Percentiles rank a stretch among this genome's conserved stretches.
Evolutionary conservation across 1,140 invertebrate species (phyloP).

Genomic region (Cardiocondyla obscurior): DNA sequence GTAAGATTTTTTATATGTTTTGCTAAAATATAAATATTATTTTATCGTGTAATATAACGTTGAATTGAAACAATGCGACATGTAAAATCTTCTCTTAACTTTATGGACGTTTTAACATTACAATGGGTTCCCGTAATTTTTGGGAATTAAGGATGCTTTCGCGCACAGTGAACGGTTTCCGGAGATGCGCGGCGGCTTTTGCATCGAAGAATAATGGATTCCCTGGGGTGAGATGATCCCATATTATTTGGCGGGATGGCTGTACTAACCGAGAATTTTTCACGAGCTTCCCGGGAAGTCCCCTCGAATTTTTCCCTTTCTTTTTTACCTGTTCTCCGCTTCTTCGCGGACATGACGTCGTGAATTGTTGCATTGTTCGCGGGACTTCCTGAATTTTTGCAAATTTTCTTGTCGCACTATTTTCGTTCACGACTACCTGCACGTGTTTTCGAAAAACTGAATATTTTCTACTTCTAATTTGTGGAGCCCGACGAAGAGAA

Average conservation of each 20-base stretch:
- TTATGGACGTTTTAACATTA: not conserved
- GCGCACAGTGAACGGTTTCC: constrained; percentile 37
- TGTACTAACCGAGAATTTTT: constrained; percentile 52
- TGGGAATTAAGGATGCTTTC: constrained; percentile 11
- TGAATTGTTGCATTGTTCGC: constrained; percentile 54
- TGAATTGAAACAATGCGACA: not conserved
- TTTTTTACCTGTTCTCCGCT: not conserved
- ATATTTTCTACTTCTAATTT: constrained; percentile 7
- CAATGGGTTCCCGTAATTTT: not conserved
- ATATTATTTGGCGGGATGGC: constrained; percentile 50
- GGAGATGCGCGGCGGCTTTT: constrained; percentile 46
- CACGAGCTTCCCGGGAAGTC: constrained; percentile 27
- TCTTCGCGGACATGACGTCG: constrained; percentile 30
- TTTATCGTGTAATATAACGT: not conserved
- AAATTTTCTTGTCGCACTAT: constrained; percentile 14
- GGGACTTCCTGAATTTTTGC: not conserved
- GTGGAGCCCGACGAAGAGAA: not conserved
- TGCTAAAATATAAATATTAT: not conserved
- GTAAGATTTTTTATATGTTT: not conserved
- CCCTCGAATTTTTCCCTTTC: constrained; percentile 41
- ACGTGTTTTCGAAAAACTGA: not conserved
- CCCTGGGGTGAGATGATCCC: constrained; percentile 58
- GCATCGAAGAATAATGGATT: constrained; percentile 66
- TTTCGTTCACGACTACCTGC: not conserved
- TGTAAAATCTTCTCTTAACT: not conserved